Evolutionary conservation across 1,140 invertebrate genomes (phyloP).

Genomic region (Trissolcus basalis): DNA sequence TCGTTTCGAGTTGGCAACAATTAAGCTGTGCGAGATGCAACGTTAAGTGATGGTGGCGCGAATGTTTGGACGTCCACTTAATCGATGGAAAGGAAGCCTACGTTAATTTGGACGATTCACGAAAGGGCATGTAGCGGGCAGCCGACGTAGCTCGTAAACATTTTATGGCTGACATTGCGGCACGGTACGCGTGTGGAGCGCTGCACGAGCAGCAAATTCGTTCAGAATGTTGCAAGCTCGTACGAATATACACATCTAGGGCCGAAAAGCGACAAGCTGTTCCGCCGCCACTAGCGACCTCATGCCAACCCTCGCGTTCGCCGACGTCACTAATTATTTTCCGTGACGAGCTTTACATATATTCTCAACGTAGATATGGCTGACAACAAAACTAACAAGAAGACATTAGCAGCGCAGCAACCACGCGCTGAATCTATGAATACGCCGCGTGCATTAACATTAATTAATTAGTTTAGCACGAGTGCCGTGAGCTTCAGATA

Average conservation of each 20-base stretch:
- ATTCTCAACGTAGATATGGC: conserved; percentile 30
- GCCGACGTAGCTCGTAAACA: conserved; percentile 49
- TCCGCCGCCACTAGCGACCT: conserved; percentile 16
- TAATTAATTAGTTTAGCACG: conserved; percentile 42
- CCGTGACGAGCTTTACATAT: conserved; percentile 57
- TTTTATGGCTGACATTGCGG: conserved; percentile 46
- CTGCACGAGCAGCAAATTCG: conserved; percentile 53
- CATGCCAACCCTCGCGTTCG: conserved; percentile 28
- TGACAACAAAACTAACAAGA: conserved; percentile 48
- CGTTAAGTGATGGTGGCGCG: neutral
- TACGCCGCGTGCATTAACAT: conserved; percentile 29
- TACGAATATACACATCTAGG: conserved; percentile 34
- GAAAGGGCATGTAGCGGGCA: conserved; percentile 26
- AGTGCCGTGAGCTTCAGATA: neutral
- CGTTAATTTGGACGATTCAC: conserved; percentile 39
- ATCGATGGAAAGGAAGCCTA: conserved; percentile 31
- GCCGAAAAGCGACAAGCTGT: conserved; percentile 50
- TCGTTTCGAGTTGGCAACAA: neutral
- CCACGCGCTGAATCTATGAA: conserved; percentile 22
- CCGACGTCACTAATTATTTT: conserved; percentile 63
- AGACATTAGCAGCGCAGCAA: conserved; percentile 20
- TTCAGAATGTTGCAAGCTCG: conserved; percentile 29
- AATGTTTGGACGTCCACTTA: conserved; percentile 17
- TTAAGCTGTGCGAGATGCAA: conserved; percentile 8
- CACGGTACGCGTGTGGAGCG: conserved; percentile 37